Evolutionary conservation across 2,113 vertebrate species (phyloP).

Genomic region (Vombatus ursinus): DNA sequence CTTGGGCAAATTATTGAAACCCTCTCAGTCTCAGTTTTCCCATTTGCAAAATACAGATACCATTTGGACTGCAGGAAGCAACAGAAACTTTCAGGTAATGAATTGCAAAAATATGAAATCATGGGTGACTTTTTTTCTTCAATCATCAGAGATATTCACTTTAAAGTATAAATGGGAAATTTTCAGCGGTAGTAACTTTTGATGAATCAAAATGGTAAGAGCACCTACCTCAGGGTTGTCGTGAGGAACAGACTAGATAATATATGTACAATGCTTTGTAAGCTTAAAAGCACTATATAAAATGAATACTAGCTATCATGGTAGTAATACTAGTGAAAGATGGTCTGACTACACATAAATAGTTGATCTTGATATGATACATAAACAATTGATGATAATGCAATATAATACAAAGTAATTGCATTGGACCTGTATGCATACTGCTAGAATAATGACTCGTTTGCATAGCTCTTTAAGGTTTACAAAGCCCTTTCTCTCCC

Average conservation of each 20-base stretch:
- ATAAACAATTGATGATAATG: not conserved
- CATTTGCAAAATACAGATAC: not conserved
- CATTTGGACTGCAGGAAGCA: not conserved
- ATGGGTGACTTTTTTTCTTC: conserved; percentile 56
- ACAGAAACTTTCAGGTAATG: conserved; percentile 31
- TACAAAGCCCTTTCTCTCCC: not conserved
- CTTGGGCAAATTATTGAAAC: too few species aligned
- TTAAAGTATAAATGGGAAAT: conserved; percentile 54
- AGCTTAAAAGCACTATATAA: not conserved
- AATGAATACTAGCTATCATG: not conserved
- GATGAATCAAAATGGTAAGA: conserved; percentile 5
- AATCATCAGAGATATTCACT: conserved; percentile 66
- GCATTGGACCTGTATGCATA: not conserved
- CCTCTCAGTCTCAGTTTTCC: too few species aligned
- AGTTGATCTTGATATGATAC: too few species aligned
- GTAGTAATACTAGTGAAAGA: not conserved
- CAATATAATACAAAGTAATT: not conserved
- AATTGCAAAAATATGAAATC: conserved; percentile 35
- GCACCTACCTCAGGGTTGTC: not conserved
- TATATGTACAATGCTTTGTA: not conserved
- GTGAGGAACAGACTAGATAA: not conserved
- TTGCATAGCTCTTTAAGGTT: not conserved
- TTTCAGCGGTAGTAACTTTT: conserved; percentile 55
- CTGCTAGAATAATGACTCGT: not conserved
- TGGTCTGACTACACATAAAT: not conserved